Conservation (phyloP, 1,140 invertebrate species). For the Periplaneta americana region DNA sequence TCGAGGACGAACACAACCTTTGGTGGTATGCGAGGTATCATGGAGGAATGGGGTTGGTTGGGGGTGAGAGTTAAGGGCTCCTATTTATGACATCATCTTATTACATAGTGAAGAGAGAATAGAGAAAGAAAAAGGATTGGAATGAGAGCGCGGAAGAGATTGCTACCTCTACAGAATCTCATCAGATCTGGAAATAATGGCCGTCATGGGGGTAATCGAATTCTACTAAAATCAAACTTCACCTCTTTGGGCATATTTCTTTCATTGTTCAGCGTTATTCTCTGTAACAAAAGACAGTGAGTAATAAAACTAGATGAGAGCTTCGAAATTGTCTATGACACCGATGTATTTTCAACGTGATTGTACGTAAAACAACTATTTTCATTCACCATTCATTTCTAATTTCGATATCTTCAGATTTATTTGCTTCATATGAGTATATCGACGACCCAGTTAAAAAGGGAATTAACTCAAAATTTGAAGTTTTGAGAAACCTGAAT, state of each 20-base stretch:
- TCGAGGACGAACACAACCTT: background rate
- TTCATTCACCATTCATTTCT: too few relatives aligned
- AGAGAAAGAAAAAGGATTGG: background rate
- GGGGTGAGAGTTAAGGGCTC: background rate
- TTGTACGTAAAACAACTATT: too few relatives aligned
- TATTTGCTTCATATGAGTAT: too few relatives aligned
- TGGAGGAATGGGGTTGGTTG: background rate
- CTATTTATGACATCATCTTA: background rate
- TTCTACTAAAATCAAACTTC: background rate
- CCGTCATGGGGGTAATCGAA: background rate
- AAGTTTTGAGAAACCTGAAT: too few relatives aligned
- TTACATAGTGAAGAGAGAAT: background rate
- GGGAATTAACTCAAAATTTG: too few relatives aligned
- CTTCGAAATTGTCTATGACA: too few relatives aligned
- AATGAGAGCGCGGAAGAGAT: too few relatives aligned
- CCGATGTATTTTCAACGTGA: too few relatives aligned
- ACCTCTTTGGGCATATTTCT: background rate
- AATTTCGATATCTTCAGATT: too few relatives aligned
- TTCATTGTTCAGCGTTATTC: background rate
- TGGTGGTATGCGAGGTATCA: background rate
- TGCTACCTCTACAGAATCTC: background rate
- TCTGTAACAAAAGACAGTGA: background rate
- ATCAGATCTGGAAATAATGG: background rate
- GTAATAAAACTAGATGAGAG: too few relatives aligned
- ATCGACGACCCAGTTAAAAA: too few relatives aligned